Evolutionary conservation across 2,113 vertebrate genomes (phyloP).

Genomic region (Malurus cyaneus): DNA sequence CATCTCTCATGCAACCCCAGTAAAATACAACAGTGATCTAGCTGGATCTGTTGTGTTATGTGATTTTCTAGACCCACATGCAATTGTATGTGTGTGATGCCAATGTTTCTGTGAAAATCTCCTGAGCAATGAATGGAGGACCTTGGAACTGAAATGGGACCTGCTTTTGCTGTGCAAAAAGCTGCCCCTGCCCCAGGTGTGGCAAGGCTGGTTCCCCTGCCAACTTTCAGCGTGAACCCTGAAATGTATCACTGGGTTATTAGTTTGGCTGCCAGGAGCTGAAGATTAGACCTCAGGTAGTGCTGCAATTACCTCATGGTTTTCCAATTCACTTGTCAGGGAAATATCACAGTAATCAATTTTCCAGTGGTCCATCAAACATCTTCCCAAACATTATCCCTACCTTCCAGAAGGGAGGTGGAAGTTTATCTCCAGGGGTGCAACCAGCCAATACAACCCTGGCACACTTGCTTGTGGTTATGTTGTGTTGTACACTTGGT

Average conservation of each 20-base stretch:
- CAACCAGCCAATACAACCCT: not conserved
- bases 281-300: not conserved
- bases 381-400: not conserved
- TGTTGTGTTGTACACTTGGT: not conserved
- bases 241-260: not conserved
- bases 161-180: not conserved
- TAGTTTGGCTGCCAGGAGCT: not conserved
- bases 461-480: not conserved
- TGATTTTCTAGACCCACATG: not conserved
- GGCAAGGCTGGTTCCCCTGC: not conserved
- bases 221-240: not conserved
- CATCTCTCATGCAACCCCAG: not conserved
- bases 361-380: not conserved
- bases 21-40: not conserved
- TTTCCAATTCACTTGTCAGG: not conserved
- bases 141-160: not conserved
- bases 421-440: not conserved
- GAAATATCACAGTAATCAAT: not conserved
- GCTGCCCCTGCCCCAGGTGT: not conserved
- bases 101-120: not conserved
- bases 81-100: accelerated
- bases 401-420: not conserved
- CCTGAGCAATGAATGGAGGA: not conserved
- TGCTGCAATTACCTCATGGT: not conserved
- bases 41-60: not conserved